Base-by-base conservation (phyloP, 1,140 invertebrate species). In the Caligus rogercresseyi region DNA sequence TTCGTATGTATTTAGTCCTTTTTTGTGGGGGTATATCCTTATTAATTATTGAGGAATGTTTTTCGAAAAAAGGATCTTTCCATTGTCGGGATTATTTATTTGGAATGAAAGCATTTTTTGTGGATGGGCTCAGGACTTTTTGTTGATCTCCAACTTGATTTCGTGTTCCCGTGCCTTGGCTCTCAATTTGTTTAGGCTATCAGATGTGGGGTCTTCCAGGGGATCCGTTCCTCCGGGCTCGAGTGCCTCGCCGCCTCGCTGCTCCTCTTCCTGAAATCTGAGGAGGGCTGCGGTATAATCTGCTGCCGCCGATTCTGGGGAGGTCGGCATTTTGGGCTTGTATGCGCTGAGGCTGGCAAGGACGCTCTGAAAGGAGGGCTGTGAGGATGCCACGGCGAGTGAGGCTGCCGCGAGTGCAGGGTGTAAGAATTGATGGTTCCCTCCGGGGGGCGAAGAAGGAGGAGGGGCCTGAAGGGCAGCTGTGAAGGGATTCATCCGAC, bases 131-230 rank as follows among this genome's bases (percentile, higher is more conserved):
- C n/a, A n/a, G n/a, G n/a, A n/a, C 69, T 89, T 87, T 54, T 86
- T 75, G 43, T 88, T 68, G 78, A 89, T 81, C 71, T 89, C 87
- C 67, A 90, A 73, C 69, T 86, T 81, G 4, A 91, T 74, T 71
- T 92, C 88, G 72, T 95, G 90, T 73, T 95, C 90, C 4, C 90
- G 78, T 0, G 92, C 91, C 67, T 92, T 90, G 25, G 92, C 77
- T 60, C 92, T 74, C 2, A 97, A 75, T 51, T 67, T 67, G 52
- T 67, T 65, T 7, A 69, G 59, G 20, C 66, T 67, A 16, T 68
- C 67, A 21, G 66, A 63, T 13, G 66, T 64, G 19, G 66, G 52
- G 60, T 67, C 67, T 16, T n/a, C 23, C 20, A 15, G 13, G 24
- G 51, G 14, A 18, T 57, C 20, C 14, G 13, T 11, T 57, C 55